These are phyloP conservation scores for Xiphophorus couchianus DNA, from an alignment of 2,113 vertebrate species.

Conservation along the genomic window DNA sequence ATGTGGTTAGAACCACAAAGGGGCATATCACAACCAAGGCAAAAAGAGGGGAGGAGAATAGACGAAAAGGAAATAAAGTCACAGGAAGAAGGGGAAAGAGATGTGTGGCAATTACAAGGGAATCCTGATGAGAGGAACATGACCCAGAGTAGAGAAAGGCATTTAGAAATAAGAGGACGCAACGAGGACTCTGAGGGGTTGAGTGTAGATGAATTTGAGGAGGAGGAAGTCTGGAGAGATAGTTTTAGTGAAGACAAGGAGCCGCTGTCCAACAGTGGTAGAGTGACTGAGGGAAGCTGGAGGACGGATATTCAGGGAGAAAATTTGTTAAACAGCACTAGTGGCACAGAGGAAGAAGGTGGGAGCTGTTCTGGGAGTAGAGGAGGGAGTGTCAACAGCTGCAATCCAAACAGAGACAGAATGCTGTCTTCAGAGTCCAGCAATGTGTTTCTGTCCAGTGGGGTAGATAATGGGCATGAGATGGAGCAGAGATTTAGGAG, in stretches of 20 bases:
- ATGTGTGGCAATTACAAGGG: constrained; percentile 26
- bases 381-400: constrained; percentile 63
- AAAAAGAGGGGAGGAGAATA: constrained; percentile 20
- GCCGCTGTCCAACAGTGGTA: constrained; percentile 42
- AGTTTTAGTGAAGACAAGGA: constrained; percentile 13
- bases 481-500: constrained; percentile 70
- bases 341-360: constrained; percentile 63
- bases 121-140: constrained; percentile 52
- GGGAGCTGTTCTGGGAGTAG: constrained; percentile 41
- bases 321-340: constrained; percentile 42
- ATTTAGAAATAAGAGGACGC: constrained; percentile 6
- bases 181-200: constrained; percentile 39
- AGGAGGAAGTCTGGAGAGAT: constrained; percentile 31
- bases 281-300: constrained; percentile 27
- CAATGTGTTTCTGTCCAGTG: constrained; percentile 74
- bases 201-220: constrained; percentile 41
- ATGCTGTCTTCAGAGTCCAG: constrained; percentile 66
- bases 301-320: constrained; percentile 46
- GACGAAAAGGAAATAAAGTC: constrained; percentile 23
- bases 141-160: constrained; percentile 24
- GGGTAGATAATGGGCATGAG: constrained; percentile 67
- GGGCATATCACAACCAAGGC: constrained; percentile 24
- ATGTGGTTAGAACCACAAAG: constrained; percentile 79
- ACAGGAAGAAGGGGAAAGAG: constrained; percentile 21
- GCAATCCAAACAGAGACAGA: constrained; percentile 51